Percentiles rank a stretch among this genome's conserved stretches.
Evolutionary conservation across 2,888 invertebrate genomes (phyloP).

Genomic region (Punctoribates punctum): DNA sequence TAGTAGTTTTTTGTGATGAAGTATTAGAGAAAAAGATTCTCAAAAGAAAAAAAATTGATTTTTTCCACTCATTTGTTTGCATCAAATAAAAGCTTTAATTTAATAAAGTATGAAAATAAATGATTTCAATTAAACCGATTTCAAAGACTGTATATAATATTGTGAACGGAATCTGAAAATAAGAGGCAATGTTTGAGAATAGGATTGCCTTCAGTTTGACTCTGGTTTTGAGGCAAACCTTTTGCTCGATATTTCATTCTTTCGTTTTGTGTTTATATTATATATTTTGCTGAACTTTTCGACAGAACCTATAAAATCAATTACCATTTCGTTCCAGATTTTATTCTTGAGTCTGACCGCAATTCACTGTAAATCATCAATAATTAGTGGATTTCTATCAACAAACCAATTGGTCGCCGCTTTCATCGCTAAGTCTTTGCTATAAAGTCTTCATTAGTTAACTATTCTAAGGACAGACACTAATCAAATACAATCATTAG

Average conservation of each 20-base stretch:
- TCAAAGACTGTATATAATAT: no score
- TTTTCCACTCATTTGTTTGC: no score
- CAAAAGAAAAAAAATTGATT: no score
- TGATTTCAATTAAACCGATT: no score
- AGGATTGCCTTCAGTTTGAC: not conserved
- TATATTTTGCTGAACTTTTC: not conserved
- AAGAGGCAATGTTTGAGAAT: not conserved
- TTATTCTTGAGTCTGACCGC: conserved; percentile 2
- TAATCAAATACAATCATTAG: conserved; percentile 17
- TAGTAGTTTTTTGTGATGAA: no score
- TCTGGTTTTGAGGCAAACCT: not conserved
- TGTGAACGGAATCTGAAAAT: no score
- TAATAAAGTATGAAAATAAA: no score
- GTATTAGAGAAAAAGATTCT: no score
- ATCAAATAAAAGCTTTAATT: no score
- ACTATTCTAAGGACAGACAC: conserved; percentile 1
- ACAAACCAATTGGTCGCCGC: not conserved
- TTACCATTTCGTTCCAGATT: conserved; percentile 7
- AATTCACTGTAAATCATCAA: not conserved
- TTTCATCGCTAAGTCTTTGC: not conserved
- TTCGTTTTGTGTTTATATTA: not conserved
- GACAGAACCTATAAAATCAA: conserved; percentile 6
- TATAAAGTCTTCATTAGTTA: no score
- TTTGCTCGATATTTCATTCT: not conserved
- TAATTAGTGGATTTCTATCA: not conserved